Conservation (phyloP, 2,113 vertebrate species). For the Pseudorasbora parva region DNA sequence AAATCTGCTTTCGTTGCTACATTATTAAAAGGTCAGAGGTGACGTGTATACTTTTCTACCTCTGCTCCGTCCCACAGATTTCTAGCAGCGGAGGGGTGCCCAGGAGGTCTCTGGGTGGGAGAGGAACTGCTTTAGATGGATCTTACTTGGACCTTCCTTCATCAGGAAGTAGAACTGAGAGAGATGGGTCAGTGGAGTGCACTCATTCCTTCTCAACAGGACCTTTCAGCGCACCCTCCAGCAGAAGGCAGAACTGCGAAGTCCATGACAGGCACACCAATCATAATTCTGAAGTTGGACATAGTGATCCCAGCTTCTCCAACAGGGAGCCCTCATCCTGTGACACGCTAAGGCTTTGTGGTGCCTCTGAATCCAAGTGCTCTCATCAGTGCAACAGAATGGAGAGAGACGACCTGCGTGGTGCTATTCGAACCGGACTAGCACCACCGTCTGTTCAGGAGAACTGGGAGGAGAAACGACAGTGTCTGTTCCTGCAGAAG, state of each 20-base stretch:
- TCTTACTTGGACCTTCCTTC: conserved; percentile 70
- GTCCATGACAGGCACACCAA: conserved; percentile 24
- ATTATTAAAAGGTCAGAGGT: conserved; percentile 47
- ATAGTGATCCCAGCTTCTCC: conserved; percentile 46
- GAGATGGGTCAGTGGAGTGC: conserved; percentile 46
- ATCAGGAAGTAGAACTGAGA: conserved; percentile 26
- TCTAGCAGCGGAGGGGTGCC: conserved; percentile 57
- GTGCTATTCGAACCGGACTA: conserved; percentile 49
- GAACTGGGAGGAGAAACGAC: conserved; percentile 83
- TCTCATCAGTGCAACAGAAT: conserved; percentile 17
- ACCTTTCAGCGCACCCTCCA: neutral
- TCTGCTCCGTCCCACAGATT: conserved; percentile 25
- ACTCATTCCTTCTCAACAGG: conserved; percentile 5
- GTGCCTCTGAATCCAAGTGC: conserved; percentile 27
- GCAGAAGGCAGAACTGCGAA: conserved; percentile 45
- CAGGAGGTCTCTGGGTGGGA: conserved; percentile 43
- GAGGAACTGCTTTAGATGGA: conserved; percentile 64
- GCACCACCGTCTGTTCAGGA: conserved; percentile 67
- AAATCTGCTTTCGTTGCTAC: conserved; percentile 16
- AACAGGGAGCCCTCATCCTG: conserved; percentile 15
- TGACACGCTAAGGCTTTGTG: conserved; percentile 22
- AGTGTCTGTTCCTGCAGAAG: conserved; percentile 89
- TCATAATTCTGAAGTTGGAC: conserved; percentile 47
- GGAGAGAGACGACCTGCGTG: neutral
- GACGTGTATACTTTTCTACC: conserved; percentile 13